These are phyloP conservation scores for Lochmaea capreae DNA, from an alignment of 2,888 invertebrate species.

Conservation along the genomic window DNA sequence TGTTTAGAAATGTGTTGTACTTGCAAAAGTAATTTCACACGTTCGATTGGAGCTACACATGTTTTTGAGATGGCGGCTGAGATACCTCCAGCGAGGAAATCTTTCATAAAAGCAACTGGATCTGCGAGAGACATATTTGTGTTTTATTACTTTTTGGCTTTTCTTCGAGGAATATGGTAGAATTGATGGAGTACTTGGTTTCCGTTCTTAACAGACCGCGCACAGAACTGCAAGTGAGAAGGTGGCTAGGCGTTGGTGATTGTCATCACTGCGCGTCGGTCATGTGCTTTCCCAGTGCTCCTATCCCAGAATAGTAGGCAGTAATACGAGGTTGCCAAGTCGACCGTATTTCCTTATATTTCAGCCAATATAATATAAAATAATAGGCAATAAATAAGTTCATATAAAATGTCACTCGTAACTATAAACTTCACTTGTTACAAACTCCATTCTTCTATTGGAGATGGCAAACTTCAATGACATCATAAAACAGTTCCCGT, in stretches of 20 bases:
- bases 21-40: slow-evolving; percentile 93
- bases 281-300: slow-evolving; percentile 60
- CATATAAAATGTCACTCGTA: too few species aligned
- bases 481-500: too few species aligned
- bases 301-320: slow-evolving; percentile 51
- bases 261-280: slow-evolving; percentile 51
- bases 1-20: slow-evolving; percentile 95
- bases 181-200: slow-evolving; percentile 26
- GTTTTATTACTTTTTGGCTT: slow-evolving; percentile 43
- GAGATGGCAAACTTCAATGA: too few species aligned
- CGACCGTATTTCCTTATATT: neutral
- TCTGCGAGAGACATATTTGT: slow-evolving; percentile 68
- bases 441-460: too few species aligned
- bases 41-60: slow-evolving; percentile 93
- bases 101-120: slow-evolving; percentile 88
- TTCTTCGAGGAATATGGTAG: slow-evolving; percentile 41
- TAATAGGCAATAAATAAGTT: too few species aligned
- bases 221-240: slow-evolving; percentile 69
- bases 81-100: slow-evolving; percentile 91
- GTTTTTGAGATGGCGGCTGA: slow-evolving; percentile 96
- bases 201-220: slow-evolving; percentile 64
- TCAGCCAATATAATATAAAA: neutral
- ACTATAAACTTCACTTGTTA: too few species aligned
- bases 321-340: slow-evolving; percentile 10
- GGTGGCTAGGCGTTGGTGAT: slow-evolving; percentile 40